Evolutionary conservation across 2,888 invertebrate species (phyloP), one percentile per base, ranked within the genome.

Genomic region (Stenoptilia bipunctidactyla): DNA sequence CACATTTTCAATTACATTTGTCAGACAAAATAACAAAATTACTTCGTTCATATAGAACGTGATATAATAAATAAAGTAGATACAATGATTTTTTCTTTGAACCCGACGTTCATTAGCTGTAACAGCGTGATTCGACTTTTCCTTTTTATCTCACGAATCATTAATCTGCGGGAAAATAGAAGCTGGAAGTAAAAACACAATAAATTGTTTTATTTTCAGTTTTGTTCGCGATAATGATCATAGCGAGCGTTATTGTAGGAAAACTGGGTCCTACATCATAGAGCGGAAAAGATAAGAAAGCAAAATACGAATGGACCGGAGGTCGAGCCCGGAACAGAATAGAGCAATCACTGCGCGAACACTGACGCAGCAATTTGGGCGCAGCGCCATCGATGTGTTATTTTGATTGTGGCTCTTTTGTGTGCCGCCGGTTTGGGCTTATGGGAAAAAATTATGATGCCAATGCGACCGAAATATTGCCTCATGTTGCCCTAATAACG

Each of bases 331-430:
- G 61, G 58, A 69, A 63, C 63, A 75, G 74, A 80, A 79, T 73
- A 63, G 72, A 73, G 73, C 77, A 82, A 82, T 79, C 79, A 77
- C 66, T 60, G 68, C 63, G 69, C 66, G 70, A 72, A 72, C 71
- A 75, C 70, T 79, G 79, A 77, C 77, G 73, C 69, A 75, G 76
- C 76, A 75, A 77, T 79, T 79, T 72, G 67, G 71, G 60, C 62
- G 62, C 64, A 60, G 66, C 64, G 56, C 49, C 55, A 62, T 61
- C 61, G 62, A 76, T 74, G 72, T 76, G 70, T 77, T 77, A 73
- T 77, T 79, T 74, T 76, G 74, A 79, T 75, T 74, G 75, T 69
- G 66, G 56, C 66, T 69, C 69, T 68, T 73, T 73, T 60, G 66
- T 58, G 61, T 58, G 56, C 60, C 60, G 57, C 66, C 63, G 58